Base-by-base conservation (phyloP, 2,113 vertebrate genomes). In the Brachypodius melanocephalos region DNA sequence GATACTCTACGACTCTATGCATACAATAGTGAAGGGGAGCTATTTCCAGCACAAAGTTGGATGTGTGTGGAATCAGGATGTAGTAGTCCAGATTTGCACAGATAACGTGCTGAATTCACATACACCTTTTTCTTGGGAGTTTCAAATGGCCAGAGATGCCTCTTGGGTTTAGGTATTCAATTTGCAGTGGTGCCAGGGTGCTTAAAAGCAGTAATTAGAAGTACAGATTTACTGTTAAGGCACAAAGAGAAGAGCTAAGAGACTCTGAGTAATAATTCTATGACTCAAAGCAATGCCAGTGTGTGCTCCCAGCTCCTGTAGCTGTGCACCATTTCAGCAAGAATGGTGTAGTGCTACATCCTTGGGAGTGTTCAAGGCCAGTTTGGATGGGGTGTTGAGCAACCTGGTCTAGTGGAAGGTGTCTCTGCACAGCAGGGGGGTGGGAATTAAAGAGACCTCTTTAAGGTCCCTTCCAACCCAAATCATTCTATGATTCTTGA, bases 221-320 rank as follows among this genome's bases (percentile, higher is more conserved):
- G 14, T 34, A 54, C 20, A 67, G 72, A 17, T 68, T 71, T 62
- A n/a, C 25, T 25, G 32, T 31, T 65, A 43, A 31, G 48, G 14
- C 48, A 40, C 38, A 59, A 82, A 52, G 25, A 84, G n/a, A 48
- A 48, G 79, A 86, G 40, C 40, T 38, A 7, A 75, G 67, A 68
- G 31, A 48, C 40, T 67, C 12, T 16, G 40, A 55, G n/a, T 68
- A 59, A 42, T 17, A 10, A 7, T 31, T 51, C 55, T 63, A 24
- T 46, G n/a, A 36, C 40, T 18, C 10, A 9, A 72, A 85, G 40
- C 0, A 0, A 34, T 75, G 48, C 25, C 36, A 43, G 26, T 5
- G 6, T 26, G 25, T 68, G 31, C 20, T 65, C 54, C 29, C 52
- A 38, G 43, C 32, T 82, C 36, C n/a, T 31, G 3, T 2, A 48